Conservation (phyloP, 2,113 vertebrate genomes). For the Albula goreensis region DNA sequence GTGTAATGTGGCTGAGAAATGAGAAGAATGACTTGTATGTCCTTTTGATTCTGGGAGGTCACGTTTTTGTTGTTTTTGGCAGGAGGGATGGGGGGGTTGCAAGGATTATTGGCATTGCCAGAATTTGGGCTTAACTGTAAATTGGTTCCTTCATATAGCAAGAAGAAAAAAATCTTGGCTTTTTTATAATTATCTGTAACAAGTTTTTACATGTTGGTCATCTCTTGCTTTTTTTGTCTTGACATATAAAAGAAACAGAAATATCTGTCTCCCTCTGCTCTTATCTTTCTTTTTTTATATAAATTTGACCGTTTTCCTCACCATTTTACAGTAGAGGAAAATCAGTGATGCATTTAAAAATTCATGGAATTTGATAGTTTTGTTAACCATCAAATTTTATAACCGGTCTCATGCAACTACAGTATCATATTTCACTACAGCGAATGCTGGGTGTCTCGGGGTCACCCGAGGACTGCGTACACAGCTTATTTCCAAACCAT, state of each 20-base stretch:
- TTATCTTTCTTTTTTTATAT: conserved; percentile 28
- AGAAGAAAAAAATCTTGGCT: conserved; percentile 46
- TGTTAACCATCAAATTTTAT: not conserved
- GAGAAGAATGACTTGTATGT: conserved; percentile 34
- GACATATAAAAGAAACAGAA: conserved; percentile 57
- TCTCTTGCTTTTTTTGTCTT: conserved; percentile 60
- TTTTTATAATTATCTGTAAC: conserved; percentile 61
- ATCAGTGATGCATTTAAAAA: not conserved
- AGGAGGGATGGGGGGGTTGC: conserved; percentile 26
- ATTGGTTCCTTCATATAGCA: conserved; percentile 64
- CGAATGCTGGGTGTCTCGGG: not conserved
- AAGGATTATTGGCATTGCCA: conserved; percentile 45
- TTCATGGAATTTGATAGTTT: not conserved
- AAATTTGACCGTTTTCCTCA: conserved; percentile 23
- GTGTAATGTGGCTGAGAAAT: conserved; percentile 34
- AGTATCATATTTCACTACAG: not conserved
- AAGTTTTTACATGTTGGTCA: conserved; percentile 64
- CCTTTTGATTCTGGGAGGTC: conserved; percentile 35
- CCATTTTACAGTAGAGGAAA: not conserved
- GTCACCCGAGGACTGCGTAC: not conserved
- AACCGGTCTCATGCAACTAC: not conserved
- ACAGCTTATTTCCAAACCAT: not conserved
- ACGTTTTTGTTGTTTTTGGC: conserved; percentile 36
- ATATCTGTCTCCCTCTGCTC: conserved; percentile 42
- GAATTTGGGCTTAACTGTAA: conserved; percentile 57